Evolutionary conservation across 1,140 invertebrate species (phyloP).

Genomic region (Meloidogyne exigua): DNA sequence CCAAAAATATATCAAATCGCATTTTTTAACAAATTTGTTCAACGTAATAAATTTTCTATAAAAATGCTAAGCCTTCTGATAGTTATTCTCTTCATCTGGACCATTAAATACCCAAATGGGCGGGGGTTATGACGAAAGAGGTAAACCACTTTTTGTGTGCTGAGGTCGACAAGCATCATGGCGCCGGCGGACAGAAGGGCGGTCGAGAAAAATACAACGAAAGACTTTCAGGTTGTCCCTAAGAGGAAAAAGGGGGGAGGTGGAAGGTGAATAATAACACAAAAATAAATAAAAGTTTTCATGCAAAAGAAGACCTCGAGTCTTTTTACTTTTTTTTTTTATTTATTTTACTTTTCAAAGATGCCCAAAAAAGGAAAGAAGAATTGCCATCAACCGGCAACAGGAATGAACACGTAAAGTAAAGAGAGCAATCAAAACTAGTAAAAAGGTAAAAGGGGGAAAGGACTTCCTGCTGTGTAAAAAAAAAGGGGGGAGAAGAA

Average conservation of each 20-base stretch:
- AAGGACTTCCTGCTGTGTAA: constrained; percentile 1
- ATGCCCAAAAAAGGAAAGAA: not conserved
- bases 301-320: not conserved
- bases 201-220: not conserved
- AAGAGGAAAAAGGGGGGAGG: not conserved
- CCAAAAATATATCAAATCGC: not conserved
- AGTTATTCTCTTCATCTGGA: not conserved
- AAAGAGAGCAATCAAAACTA: not conserved
- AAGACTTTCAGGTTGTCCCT: not conserved
- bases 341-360: not conserved
- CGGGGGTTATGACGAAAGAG: not conserved
- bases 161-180: not conserved
- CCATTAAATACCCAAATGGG: not conserved
- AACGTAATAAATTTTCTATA: not conserved
- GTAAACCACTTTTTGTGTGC: not conserved
- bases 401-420: not conserved
- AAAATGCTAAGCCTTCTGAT: constrained; percentile 1
- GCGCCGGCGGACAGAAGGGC: not conserved
- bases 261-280: not conserved
- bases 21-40: not conserved
- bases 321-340: too few relatives aligned
- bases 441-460: not conserved
- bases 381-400: not conserved
- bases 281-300: not conserved
- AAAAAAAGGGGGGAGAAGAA: not conserved